Evolutionary conservation across 2,797 vertebrate genomes (phyloP).

Genomic region (Sebastes diploproa): DNA sequence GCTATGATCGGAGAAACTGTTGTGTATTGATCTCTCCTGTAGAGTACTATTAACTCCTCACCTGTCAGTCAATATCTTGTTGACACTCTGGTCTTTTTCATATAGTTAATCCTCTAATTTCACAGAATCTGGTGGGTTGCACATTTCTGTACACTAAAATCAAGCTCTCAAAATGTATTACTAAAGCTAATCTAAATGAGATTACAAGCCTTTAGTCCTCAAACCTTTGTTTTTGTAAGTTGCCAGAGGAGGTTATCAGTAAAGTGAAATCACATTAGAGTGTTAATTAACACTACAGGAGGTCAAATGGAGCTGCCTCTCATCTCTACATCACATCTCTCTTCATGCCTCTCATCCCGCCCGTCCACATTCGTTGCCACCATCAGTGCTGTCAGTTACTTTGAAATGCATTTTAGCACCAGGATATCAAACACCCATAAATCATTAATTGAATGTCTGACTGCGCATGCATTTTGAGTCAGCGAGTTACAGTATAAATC

Average conservation of each 20-base stretch:
- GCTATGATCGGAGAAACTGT: background rate
- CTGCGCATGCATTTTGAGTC: background rate
- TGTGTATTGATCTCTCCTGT: background rate
- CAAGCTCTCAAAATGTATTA: background rate
- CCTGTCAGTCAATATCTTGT: background rate
- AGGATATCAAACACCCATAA: conserved; percentile 15
- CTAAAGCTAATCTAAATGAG: background rate
- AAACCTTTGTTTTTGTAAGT: background rate
- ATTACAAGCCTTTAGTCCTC: background rate
- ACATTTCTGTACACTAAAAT: background rate
- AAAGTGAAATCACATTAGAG: conserved; percentile 3
- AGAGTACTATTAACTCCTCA: background rate
- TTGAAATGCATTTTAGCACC: background rate
- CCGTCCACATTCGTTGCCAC: background rate
- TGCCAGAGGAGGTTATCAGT: background rate
- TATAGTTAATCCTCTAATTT: background rate
- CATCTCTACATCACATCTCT: background rate
- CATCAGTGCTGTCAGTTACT: background rate
- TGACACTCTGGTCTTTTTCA: background rate
- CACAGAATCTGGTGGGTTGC: background rate
- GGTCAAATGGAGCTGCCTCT: background rate
- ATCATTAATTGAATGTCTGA: conserved; percentile 29
- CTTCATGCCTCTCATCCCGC: background rate
- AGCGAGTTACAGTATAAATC: background rate
- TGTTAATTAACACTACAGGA: background rate